Evolutionary conservation across 2,888 invertebrate genomes (phyloP).

Genomic region (Sinodicranocentrus sp.): DNA sequence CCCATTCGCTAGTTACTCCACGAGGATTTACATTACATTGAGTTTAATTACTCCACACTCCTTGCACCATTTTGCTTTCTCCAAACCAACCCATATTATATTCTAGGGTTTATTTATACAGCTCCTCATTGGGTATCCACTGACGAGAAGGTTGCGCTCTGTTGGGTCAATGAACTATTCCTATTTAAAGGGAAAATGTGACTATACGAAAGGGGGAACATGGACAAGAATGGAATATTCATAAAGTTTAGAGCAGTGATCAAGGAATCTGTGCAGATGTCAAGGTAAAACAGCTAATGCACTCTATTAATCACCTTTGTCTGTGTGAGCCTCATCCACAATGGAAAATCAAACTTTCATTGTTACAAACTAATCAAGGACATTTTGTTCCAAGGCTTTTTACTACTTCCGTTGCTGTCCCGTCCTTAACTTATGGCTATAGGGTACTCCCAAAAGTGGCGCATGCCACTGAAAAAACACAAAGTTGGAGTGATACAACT

Average conservation of each 20-base stretch:
- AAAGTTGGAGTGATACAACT: too few relatives aligned
- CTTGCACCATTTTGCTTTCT: too few relatives aligned
- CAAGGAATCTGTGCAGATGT: conserved; percentile 41
- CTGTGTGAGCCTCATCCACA: conserved; percentile 6
- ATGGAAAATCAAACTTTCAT: conserved; percentile 47
- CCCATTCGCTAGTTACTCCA: conserved; percentile 33
- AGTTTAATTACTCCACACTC: conserved; percentile 58
- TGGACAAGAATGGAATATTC: too few relatives aligned
- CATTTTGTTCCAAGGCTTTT: conserved; percentile 4
- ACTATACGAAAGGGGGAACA: too few relatives aligned
- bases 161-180: conserved; percentile 48
- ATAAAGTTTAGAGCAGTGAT: too few relatives aligned
- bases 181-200: not conserved
- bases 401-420: conserved; percentile 1
- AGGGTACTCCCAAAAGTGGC: too few relatives aligned
- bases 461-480: too few relatives aligned
- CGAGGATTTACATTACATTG: conserved; percentile 59
- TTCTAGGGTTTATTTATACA: too few relatives aligned
- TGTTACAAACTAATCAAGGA: conserved; percentile 32
- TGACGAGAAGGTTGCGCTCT: not conserved
- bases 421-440: too few relatives aligned
- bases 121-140: too few relatives aligned
- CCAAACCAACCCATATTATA: too few relatives aligned
- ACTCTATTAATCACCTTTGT: conserved; percentile 48
- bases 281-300: conserved; percentile 58